phyloP scores from a whole-genome alignment of 2,797 vertebrate genomes.

The Lophotriccus pileatus region DNA sequence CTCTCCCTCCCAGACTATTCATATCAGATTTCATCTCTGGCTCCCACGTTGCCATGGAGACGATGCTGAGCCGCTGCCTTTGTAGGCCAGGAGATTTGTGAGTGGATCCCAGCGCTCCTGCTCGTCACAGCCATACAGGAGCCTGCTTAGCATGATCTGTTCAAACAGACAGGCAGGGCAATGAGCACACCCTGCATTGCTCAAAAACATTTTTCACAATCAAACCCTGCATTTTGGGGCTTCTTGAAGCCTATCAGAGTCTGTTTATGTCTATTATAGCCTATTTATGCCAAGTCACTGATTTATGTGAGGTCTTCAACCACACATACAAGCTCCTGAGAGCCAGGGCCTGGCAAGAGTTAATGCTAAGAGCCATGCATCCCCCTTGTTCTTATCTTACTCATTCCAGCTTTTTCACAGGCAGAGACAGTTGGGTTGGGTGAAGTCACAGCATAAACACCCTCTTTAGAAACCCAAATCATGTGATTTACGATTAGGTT shows the following conservation, averaged over 20 bases:
- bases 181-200: not conserved
- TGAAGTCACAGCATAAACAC: not conserved
- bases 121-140: slow-evolving; percentile 16
- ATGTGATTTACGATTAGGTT: slow-evolving; percentile 6
- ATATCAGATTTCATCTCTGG: slow-evolving; percentile 64
- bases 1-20: slow-evolving; percentile 2
- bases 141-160: not conserved
- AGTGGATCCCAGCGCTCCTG: slow-evolving; percentile 21
- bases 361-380: not conserved
- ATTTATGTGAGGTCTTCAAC: not conserved
- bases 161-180: not conserved
- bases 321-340: not conserved
- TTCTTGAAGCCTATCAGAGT: not conserved
- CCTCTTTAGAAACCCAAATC: not conserved
- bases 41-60: slow-evolving; percentile 63
- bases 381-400: not conserved
- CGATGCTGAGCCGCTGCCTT: slow-evolving; percentile 42
- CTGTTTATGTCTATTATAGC: not conserved
- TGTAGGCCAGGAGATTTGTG: slow-evolving; percentile 60
- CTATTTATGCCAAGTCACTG: not conserved
- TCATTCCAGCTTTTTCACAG: not conserved
- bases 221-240: not conserved
- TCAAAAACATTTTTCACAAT: not conserved
- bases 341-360: not conserved
- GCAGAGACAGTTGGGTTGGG: not conserved